phyloP scores from a whole-genome alignment of 2,113 vertebrate genomes.

The Nycticorax nycticorax region DNA sequence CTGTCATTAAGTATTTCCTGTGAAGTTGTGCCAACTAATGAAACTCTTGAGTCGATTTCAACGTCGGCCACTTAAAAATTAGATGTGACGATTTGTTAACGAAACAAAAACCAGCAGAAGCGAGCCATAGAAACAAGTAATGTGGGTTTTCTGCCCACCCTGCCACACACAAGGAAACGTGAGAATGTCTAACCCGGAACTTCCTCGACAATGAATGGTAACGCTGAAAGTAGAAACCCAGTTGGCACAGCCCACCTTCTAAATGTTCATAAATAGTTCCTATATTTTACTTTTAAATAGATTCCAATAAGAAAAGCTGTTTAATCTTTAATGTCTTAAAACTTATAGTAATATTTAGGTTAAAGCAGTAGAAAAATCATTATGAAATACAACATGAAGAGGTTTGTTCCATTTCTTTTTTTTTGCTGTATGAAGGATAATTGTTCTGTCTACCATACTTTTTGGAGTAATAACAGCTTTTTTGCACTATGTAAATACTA shows the following conservation, averaged over 20 bases:
- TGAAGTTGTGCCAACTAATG: slow-evolving; percentile 76
- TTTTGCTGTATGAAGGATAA: slow-evolving; percentile 77
- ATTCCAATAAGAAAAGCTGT: slow-evolving; percentile 69
- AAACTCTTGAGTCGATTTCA: slow-evolving; percentile 29
- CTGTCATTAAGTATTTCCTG: slow-evolving; percentile 74
- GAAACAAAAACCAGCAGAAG: slow-evolving; percentile 30
- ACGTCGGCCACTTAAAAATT: slow-evolving; percentile 16
- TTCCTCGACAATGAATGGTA: not conserved
- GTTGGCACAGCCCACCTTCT: slow-evolving; percentile 75
- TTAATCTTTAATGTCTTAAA: slow-evolving; percentile 78
- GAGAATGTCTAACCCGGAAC: slow-evolving; percentile 11
- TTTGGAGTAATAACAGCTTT: slow-evolving; percentile 82
- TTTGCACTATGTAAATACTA: slow-evolving; percentile 98
- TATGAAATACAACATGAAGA: slow-evolving; percentile 70
- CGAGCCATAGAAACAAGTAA: slow-evolving; percentile 19
- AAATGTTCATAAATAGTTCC: slow-evolving; percentile 70
- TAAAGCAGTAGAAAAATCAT: slow-evolving; percentile 70
- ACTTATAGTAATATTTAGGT: slow-evolving; percentile 66
- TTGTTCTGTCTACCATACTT: slow-evolving; percentile 71
- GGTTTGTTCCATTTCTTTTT: slow-evolving; percentile 67
- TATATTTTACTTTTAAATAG: slow-evolving; percentile 64
- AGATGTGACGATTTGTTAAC: not conserved
- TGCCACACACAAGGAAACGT: not conserved
- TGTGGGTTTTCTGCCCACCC: not conserved
- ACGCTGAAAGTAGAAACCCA: slow-evolving; percentile 35